phyloP scores from a whole-genome alignment of 1,140 invertebrate species.

The Drosophila littoralis region DNA sequence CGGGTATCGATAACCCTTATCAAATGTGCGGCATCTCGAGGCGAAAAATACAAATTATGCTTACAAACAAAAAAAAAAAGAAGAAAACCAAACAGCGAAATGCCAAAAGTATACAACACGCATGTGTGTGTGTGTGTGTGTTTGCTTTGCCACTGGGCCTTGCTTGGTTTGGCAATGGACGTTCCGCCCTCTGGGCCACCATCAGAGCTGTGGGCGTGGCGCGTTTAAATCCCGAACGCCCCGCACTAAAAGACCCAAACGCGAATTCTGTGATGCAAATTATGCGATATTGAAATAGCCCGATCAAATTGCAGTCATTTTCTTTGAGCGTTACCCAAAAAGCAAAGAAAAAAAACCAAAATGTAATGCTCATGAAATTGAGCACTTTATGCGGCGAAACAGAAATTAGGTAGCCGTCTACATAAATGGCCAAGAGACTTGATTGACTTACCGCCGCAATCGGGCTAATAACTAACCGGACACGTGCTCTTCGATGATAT shows the following conservation, averaged over 20 bases:
- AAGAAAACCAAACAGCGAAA: slow-evolving; percentile 1
- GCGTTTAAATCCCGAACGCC: slow-evolving; percentile 43
- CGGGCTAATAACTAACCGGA: background rate
- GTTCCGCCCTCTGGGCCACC: slow-evolving; percentile 39
- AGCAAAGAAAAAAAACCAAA: slow-evolving; percentile 11
- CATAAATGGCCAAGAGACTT: slow-evolving; percentile 22
- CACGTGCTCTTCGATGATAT: background rate
- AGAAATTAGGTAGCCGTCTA: slow-evolving; percentile 40
- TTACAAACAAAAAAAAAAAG: slow-evolving; percentile 43
- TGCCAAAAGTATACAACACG: slow-evolving; percentile 13
- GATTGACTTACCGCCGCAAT: background rate
- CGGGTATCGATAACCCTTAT: slow-evolving; percentile 72
- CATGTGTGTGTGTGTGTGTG: slow-evolving; percentile 15
- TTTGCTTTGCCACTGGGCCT: slow-evolving; percentile 22
- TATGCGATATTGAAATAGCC: slow-evolving; percentile 41
- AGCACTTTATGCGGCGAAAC: slow-evolving; percentile 37
- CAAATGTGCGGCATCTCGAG: slow-evolving; percentile 62
- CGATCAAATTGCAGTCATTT: slow-evolving; percentile 72
- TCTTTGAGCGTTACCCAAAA: slow-evolving; percentile 1
- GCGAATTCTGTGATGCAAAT: slow-evolving; percentile 41
- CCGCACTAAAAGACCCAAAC: slow-evolving; percentile 8
- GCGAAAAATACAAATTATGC: slow-evolving; percentile 70
- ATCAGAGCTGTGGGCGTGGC: slow-evolving; percentile 52
- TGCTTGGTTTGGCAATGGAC: slow-evolving; percentile 15
- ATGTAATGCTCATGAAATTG: slow-evolving; percentile 29